Evolutionary conservation across 2,888 invertebrate species (phyloP).

Genomic region (Acleris laterana): DNA sequence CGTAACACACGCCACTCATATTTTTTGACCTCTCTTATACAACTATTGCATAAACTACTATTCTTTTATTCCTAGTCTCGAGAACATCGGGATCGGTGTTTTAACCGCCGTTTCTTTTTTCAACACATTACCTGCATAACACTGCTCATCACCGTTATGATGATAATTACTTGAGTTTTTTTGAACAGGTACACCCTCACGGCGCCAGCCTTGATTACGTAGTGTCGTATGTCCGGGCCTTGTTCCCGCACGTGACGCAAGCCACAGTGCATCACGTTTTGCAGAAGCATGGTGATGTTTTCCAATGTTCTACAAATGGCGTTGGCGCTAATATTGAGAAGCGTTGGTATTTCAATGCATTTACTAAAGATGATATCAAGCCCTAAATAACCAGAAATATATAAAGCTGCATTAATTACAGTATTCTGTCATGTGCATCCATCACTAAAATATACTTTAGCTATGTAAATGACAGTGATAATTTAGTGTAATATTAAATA

Average conservation of each 20-base stretch:
- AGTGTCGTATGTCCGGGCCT: slow-evolving; percentile 94
- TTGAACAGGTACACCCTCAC: slow-evolving; percentile 92
- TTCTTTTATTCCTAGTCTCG: too few relatives aligned
- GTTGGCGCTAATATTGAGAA: slow-evolving; percentile 94
- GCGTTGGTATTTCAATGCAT: slow-evolving; percentile 94
- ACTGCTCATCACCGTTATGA: too few relatives aligned
- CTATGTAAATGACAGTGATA: background rate
- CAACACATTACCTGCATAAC: too few relatives aligned
- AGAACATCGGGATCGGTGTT: too few relatives aligned
- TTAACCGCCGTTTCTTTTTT: too few relatives aligned
- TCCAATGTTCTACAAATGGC: slow-evolving; percentile 90
- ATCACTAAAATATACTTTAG: background rate
- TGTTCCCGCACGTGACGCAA: slow-evolving; percentile 88
- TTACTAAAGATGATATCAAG: slow-evolving; percentile 53
- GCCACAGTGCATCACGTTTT: slow-evolving; percentile 91
- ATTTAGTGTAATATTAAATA: slow-evolving; percentile 25
- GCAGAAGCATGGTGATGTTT: slow-evolving; percentile 91
- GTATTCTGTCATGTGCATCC: background rate
- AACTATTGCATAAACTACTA: too few relatives aligned
- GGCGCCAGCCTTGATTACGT: slow-evolving; percentile 96
- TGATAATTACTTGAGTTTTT: too few relatives aligned
- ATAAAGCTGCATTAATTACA: too few relatives aligned
- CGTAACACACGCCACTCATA: too few relatives aligned
- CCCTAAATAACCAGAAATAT: too few relatives aligned
- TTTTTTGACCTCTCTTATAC: too few relatives aligned